These are phyloP conservation scores for Hydrolagus colliei DNA, from an alignment of 2,797 vertebrate genomes.

Conservation along the genomic window DNA sequence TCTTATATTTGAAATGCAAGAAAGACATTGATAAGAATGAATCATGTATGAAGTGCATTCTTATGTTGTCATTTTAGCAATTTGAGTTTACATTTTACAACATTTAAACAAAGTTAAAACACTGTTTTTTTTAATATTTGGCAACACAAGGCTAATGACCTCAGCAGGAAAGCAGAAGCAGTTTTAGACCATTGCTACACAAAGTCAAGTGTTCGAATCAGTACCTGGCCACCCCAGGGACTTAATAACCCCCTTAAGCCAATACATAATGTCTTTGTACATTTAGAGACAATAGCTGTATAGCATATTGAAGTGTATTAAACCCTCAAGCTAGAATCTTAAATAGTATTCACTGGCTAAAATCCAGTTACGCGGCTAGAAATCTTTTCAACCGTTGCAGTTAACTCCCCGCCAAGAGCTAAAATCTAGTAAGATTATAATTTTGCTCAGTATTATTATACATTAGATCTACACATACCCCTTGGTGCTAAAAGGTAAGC, in stretches of 20 bases:
- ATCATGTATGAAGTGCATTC: not conserved
- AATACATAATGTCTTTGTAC: constrained; percentile 27
- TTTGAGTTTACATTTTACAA: constrained; percentile 14
- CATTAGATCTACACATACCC: not conserved
- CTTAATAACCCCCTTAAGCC: constrained; percentile 27
- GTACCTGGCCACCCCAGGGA: constrained; percentile 21
- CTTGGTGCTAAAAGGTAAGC: not conserved
- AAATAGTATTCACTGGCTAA: constrained; percentile 17
- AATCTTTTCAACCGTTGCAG: not conserved
- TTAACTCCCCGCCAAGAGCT: not conserved
- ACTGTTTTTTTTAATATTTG: not conserved
- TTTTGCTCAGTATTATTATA: not conserved
- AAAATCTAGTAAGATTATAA: not conserved
- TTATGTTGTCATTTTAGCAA: constrained; percentile 1
- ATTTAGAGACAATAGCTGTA: constrained; percentile 26
- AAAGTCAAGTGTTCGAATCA: not conserved
- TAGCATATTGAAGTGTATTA: constrained; percentile 24
- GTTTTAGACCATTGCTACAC: not conserved
- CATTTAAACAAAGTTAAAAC: not conserved
- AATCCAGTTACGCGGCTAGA: not conserved
- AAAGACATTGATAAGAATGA: not conserved
- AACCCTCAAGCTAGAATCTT: constrained; percentile 29
- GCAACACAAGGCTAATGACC: not conserved
- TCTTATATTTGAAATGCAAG: not conserved
- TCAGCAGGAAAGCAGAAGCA: not conserved